These are phyloP conservation scores for Rhamnusium bicolor DNA, from an alignment of 2,888 invertebrate species.

Conservation along the genomic window DNA sequence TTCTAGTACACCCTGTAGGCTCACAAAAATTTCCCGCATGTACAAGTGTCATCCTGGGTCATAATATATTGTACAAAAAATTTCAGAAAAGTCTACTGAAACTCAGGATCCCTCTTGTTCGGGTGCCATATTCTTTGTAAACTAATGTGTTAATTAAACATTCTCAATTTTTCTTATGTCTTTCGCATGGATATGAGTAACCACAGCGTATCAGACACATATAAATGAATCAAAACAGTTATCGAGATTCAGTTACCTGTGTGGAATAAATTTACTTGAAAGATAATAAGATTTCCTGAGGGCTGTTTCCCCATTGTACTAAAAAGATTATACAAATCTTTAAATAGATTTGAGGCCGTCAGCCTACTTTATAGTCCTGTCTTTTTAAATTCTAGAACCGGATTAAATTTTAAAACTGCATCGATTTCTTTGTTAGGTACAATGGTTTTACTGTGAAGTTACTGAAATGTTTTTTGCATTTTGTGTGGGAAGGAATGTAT, in stretches of 20 bases:
- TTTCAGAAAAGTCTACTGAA: no score
- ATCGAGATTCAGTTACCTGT: neutral
- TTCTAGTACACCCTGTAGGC: no score
- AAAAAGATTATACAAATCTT: slow-evolving; percentile 6
- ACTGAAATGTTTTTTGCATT: neutral
- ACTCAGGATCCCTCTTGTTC: no score
- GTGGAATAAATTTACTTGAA: neutral
- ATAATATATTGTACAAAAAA: no score
- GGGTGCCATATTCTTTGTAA: no score
- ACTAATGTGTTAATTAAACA: no score
- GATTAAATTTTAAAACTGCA: neutral
- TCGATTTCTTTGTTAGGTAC: neutral
- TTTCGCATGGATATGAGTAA: no score
- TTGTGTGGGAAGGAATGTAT: neutral
- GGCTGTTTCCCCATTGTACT: neutral
- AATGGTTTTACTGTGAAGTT: neutral
- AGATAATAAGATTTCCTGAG: neutral
- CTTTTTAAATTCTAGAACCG: neutral
- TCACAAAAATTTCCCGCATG: no score
- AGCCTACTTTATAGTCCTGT: neutral
- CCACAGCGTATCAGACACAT: no score
- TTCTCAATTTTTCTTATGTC: no score
- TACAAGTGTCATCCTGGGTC: no score
- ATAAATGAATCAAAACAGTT: neutral
- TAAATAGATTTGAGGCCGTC: neutral